These are phyloP conservation scores for Lasioglossum oenotherae DNA, from an alignment of 2,888 invertebrate species.

Conservation along the genomic window DNA sequence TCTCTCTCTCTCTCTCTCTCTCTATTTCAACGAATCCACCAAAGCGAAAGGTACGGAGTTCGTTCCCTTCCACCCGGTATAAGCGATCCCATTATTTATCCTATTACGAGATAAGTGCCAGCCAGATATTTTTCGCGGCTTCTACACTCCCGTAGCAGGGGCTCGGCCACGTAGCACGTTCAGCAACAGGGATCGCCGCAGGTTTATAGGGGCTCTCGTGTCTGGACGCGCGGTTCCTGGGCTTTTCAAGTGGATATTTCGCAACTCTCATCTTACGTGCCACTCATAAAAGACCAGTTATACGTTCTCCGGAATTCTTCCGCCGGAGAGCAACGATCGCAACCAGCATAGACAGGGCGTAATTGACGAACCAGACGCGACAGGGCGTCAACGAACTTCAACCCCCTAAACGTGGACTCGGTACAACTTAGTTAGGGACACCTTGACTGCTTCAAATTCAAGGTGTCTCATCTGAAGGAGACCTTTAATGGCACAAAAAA, in stretches of 20 bases:
- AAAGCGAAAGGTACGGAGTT: conserved; percentile 27
- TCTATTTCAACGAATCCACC: conserved; percentile 51
- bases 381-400: neutral
- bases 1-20: conserved; percentile 3
- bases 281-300: conserved; percentile 53
- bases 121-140: conserved; percentile 53
- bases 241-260: conserved; percentile 60
- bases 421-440: neutral
- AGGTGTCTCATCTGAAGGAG: too few species aligned
- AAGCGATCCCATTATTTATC: conserved; percentile 60
- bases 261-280: conserved; percentile 59
- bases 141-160: conserved; percentile 3
- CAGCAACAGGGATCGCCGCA: conserved; percentile 41
- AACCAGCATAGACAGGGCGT: conserved; percentile 10
- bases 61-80: conserved; percentile 17
- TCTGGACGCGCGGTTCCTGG: conserved; percentile 24
- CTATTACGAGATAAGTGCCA: conserved; percentile 62
- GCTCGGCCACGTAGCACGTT: conserved; percentile 21
- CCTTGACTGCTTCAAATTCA: too few species aligned
- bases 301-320: conserved; percentile 41
- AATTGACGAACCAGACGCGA: conserved; percentile 40
- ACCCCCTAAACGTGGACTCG: neutral
- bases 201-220: conserved; percentile 53
- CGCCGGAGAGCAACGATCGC: conserved; percentile 17
- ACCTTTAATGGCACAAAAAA: too few species aligned